Base-by-base conservation (phyloP, 2,888 invertebrate genomes). In the Himalopsyche japonica region DNA sequence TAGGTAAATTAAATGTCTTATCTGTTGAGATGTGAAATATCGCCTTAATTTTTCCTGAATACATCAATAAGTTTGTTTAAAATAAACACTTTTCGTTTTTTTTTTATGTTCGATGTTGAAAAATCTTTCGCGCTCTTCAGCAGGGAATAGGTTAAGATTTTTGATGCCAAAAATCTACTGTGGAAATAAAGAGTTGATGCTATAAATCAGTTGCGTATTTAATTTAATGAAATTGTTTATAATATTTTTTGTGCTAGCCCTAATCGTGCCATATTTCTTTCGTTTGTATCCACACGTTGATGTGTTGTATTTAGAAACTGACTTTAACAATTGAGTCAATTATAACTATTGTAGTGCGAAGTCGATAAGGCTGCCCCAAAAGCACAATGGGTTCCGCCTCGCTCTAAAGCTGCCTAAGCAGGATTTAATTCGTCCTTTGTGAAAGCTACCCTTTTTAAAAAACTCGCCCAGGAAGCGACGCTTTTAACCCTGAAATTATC, bases 361-460 rank as follows among this genome's bases (percentile, higher is more conserved):
- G 70, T 70, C 30, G 30, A 70, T 70, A 70, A 70, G 15, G 70
- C 70, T 70, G 12, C 70, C 70, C 70, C 27, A 30, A 70, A 70
- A 70, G 27, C 70, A 70, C 70, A 70, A 70, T 79, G 70, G 32
- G 24, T 20, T 47, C 79, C 20, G 79, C 57, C 79, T 24, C 47
- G 82, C 20, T 57, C 77, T 78, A 82, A 82, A 82, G 70, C 78
- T 79, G 64, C 34, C 30, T 82, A 79, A 82, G 79, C 82, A 79
- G 70, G 82, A 79, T 70, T 79, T 79, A 82, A 82, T 82, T 79
- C 79, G 70, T 82, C 82, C 64, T 70, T 79, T 82, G 70, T 82
- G 37, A 79, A 30, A 79, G 30, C 48, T 27, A 47, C 20, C 37
- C 48, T 27, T 43, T 78, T 24, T 15, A 82, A 76, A 78, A 82